phyloP scores from a whole-genome alignment of 1,140 invertebrate genomes.

The Cepaea nemoralis region DNA sequence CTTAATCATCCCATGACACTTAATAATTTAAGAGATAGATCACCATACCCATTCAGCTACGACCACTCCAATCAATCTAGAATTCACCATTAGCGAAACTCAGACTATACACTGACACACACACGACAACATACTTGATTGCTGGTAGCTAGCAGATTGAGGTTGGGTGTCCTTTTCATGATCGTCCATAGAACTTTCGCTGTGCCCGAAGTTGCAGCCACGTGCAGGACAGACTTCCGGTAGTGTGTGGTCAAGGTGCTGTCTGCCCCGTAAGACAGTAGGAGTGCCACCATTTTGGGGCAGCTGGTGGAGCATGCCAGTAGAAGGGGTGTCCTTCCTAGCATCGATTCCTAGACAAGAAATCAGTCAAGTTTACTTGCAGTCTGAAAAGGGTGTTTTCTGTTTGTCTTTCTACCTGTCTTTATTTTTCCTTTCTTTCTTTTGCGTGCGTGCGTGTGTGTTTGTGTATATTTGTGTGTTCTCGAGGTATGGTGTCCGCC shows the following conservation, averaged over 20 bases:
- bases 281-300: conserved; percentile 74
- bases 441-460: too few species aligned
- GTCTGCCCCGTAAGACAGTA: conserved; percentile 87
- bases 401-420: background rate
- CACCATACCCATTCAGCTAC: too few species aligned
- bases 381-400: background rate
- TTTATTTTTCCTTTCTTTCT: too few species aligned
- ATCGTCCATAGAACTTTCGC: conserved; percentile 81
- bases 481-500: too few species aligned
- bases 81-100: too few species aligned
- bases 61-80: too few species aligned
- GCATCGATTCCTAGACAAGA: conserved; percentile 1
- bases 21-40: too few species aligned
- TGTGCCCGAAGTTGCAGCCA: conserved; percentile 76
- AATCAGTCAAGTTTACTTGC: background rate
- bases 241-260: conserved; percentile 88
- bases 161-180: conserved; percentile 82
- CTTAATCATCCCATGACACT: too few species aligned
- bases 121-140: conserved; percentile 44
- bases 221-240: conserved; percentile 72
- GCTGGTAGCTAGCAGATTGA: conserved; percentile 71
- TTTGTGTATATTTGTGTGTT: too few species aligned
- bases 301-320: conserved; percentile 9
- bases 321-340: conserved; percentile 23
- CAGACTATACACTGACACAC: background rate